These are phyloP conservation scores for Ennomos quercinarius DNA, from an alignment of 2,888 invertebrate genomes.

Conservation along the genomic window DNA sequence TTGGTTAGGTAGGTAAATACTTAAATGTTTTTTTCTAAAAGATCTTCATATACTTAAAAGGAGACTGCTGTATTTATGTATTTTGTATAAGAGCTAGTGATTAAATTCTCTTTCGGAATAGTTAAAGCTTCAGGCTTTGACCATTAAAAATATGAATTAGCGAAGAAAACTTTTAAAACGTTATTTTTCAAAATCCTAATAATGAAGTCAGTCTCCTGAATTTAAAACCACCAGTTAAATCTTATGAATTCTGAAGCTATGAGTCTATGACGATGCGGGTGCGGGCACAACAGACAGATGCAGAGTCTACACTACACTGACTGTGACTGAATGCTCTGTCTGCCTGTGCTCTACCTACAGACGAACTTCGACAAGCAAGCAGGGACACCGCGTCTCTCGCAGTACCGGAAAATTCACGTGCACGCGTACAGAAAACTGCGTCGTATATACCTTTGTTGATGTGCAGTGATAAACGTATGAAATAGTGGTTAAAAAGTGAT, in stretches of 20 bases:
- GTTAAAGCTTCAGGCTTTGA: no score
- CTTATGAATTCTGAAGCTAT: conserved; percentile 18
- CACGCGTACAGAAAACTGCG: conserved; percentile 36
- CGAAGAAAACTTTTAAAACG: no score
- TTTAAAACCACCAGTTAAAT: conserved; percentile 11
- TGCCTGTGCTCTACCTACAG: conserved; percentile 19
- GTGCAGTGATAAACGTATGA: conserved; percentile 31
- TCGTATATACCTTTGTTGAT: conserved; percentile 29
- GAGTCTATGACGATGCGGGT: conserved; percentile 25
- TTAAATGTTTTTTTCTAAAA: no score
- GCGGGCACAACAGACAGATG: conserved; percentile 34
- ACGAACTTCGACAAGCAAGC: conserved; percentile 50
- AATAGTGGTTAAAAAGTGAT: conserved; percentile 29
- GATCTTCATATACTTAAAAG: no score
- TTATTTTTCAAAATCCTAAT: no score
- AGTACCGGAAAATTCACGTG: conserved; percentile 26
- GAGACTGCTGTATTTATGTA: no score
- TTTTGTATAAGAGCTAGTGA: no score
- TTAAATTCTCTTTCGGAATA: no score
- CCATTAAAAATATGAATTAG: no score
- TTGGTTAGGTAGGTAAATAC: no score
- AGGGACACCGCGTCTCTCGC: conserved; percentile 44
- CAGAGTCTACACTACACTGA: no score
- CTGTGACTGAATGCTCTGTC: no score
- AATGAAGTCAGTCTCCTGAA: background rate